Base-by-base conservation (phyloP, 1,140 invertebrate genomes). In the Bombus confusus region DNA sequence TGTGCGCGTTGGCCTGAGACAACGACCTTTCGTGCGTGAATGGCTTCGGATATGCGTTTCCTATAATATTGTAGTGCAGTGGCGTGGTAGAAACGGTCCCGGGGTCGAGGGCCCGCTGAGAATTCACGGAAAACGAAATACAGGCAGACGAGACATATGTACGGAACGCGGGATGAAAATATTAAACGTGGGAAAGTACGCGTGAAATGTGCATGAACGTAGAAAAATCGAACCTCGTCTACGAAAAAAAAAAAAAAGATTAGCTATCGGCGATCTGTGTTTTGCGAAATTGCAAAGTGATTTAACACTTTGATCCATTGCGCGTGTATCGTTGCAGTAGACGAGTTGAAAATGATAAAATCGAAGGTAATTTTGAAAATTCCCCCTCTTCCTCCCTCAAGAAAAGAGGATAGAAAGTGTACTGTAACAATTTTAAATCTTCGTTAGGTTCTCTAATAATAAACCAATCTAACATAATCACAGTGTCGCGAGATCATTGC, bases 11-110 rank as follows among this genome's bases (percentile, higher is more conserved):
- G 47, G 52, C 13, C 59, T 41, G 74, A 79, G 86, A 85, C 78
- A 77, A 85, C 59, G 79, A 87, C 72, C 74, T 83, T 80, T 77
- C 73, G 73, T 83, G 85, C 85, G 73, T 86, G 64, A 80, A 86
- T 72, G 68, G 69, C 62, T 81, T 85, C 71, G 43, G 79, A 81
- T 80, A 85, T 75, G 79, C 84, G 84, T 80, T 69, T 81, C 84
- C 83, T 80, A 64, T 79, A 79, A 85, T 31, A 71, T 31, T 69
- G 34, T 31, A 34, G 43, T 34, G 66, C 66, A 80, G 31, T 22
- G 34, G 18, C 25, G 52, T 31, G 18, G 76, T 28, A 25, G 74
- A 79, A 84, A 43, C 52, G 76, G 83, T 79, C 75, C 52, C 75
- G 66, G 28, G 75, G 10, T 71, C 75, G 82, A 71, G 66, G 83